These are phyloP conservation scores for Acinonyx jubatus DNA, from an alignment of 2,113 vertebrate genomes.

Conservation along the genomic window DNA sequence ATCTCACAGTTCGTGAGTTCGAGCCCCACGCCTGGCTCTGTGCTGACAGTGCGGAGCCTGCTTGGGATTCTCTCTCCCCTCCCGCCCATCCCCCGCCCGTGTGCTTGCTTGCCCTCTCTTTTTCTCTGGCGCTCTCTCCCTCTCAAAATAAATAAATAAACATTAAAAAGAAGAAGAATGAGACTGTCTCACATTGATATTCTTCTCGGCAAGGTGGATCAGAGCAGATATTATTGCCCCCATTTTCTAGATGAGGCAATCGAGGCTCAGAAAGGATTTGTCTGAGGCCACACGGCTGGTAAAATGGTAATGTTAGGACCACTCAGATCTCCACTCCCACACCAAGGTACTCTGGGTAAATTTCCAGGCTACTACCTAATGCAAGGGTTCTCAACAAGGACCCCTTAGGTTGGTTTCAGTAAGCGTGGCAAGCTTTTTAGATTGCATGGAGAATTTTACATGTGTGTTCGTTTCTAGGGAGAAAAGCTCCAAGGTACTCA, in stretches of 20 bases:
- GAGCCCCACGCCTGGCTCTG: too few relatives aligned
- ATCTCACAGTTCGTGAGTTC: too few relatives aligned
- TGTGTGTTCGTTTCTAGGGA: not conserved
- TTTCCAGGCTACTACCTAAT: not conserved
- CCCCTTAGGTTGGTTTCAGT: not conserved
- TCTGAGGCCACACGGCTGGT: not conserved
- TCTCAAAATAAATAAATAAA: too few relatives aligned
- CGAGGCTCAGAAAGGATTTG: not conserved
- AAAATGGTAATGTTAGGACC: not conserved
- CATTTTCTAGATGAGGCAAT: slow-evolving; percentile 25
- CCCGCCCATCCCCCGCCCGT: too few relatives aligned
- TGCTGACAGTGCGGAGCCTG: too few relatives aligned
- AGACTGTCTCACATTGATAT: not conserved
- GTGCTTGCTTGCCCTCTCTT: too few relatives aligned
- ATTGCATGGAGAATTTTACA: not conserved
- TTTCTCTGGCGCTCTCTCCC: too few relatives aligned
- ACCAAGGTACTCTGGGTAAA: not conserved
- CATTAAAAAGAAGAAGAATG: not conserved
- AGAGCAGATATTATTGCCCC: not conserved
- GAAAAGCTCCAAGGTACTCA: not conserved
- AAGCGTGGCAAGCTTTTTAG: not conserved
- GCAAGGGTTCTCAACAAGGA: not conserved
- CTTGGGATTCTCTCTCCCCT: too few relatives aligned
- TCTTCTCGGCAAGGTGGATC: not conserved
- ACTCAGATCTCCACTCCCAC: not conserved